These are phyloP conservation scores for Neodiprion fabricii DNA, from an alignment of 1,140 invertebrate genomes.

Conservation along the genomic window DNA sequence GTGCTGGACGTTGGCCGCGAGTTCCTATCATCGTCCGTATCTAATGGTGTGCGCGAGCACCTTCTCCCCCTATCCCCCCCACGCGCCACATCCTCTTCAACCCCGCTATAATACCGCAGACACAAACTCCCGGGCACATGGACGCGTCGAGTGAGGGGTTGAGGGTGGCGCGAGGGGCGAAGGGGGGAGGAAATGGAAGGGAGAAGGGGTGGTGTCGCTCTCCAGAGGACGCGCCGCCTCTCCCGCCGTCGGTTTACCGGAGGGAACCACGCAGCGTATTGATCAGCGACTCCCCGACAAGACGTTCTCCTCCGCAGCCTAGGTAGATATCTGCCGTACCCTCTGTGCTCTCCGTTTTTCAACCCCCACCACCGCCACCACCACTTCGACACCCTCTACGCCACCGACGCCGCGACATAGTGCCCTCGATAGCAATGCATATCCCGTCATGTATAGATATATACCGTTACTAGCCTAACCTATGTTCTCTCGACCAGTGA, in stretches of 20 bases:
- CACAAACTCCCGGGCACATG: too few relatives aligned
- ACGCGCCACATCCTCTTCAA: too few relatives aligned
- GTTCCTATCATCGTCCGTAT: not conserved
- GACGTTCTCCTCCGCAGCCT: constrained; percentile 33
- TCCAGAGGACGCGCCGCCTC: not conserved
- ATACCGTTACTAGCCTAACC: constrained; percentile 42
- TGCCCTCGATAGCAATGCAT: constrained; percentile 53
- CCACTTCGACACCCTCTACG: constrained; percentile 14
- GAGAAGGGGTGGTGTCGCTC: constrained; percentile 31
- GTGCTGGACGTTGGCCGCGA: not conserved
- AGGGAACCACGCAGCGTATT: constrained; percentile 30
- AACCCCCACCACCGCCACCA: constrained; percentile 21
- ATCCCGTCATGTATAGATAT: not conserved
- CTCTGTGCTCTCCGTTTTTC: constrained; percentile 16
- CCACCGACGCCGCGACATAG: constrained; percentile 48
- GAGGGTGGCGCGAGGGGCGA: constrained; percentile 36
- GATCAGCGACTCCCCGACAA: constrained; percentile 46
- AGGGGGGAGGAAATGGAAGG: constrained; percentile 14
- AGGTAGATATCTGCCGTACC: constrained; percentile 43
- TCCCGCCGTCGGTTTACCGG: not conserved
- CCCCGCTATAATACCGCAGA: too few relatives aligned
- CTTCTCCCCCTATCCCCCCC: too few relatives aligned
- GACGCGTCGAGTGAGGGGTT: constrained; percentile 22
- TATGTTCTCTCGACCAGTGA: constrained; percentile 39
- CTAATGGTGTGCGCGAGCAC: not conserved